These are phyloP conservation scores for Chloebia gouldiae DNA, from an alignment of 2,113 vertebrate genomes.

Conservation along the genomic window DNA sequence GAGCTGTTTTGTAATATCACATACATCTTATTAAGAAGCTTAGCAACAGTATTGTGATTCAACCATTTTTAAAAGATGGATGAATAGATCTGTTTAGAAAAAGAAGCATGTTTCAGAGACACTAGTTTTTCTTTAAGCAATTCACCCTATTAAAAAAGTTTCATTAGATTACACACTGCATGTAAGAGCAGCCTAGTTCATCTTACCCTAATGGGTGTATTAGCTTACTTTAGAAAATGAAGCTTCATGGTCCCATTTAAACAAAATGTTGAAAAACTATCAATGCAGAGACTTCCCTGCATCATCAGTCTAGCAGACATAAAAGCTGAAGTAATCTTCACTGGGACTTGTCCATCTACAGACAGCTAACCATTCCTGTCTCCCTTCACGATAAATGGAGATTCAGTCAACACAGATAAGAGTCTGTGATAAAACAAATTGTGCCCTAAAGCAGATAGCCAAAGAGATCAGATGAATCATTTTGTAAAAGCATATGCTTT, in stretches of 20 bases:
- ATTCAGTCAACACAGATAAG: not conserved
- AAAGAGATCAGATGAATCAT: not conserved
- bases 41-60: not conserved
- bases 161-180: not conserved
- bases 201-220: not conserved
- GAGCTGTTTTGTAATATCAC: not conserved
- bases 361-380: not conserved
- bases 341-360: fast-evolving
- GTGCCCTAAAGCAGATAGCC: not conserved
- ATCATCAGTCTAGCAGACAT: not conserved
- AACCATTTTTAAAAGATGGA: not conserved
- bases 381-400: not conserved
- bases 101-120: not conserved
- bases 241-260: not conserved
- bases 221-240: not conserved
- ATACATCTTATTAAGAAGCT: not conserved
- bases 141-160: not conserved
- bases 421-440: constrained; percentile 18
- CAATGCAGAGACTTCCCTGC: not conserved
- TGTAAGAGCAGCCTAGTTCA: not conserved
- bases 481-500: not conserved
- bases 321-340: not conserved
- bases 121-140: not conserved
- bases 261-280: not conserved
- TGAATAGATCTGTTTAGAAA: not conserved